These are phyloP conservation scores for Ictidomys tridecemlineatus DNA, from an alignment of 2,113 vertebrate genomes.

Conservation along the genomic window DNA sequence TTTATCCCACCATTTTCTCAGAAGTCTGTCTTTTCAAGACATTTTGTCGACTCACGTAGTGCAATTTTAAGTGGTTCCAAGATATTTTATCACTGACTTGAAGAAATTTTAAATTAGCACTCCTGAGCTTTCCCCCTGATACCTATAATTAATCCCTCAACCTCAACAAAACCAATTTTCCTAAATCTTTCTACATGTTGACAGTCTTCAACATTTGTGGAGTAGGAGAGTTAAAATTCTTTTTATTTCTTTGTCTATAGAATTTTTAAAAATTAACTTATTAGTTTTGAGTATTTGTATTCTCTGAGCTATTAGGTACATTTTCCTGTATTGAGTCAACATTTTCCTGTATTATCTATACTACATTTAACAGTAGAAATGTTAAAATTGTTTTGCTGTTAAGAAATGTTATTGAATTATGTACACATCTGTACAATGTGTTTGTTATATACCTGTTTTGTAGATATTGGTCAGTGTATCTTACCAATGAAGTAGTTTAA, in stretches of 20 bases:
- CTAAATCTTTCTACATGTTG: background rate
- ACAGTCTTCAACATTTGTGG: background rate
- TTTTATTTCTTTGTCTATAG: background rate
- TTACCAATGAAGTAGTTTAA: slow-evolving; percentile 9
- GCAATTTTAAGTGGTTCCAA: slow-evolving; percentile 8
- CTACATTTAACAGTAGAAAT: background rate
- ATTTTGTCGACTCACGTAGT: background rate
- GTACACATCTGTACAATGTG: background rate
- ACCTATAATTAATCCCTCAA: slow-evolving; percentile 14
- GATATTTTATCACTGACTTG: background rate
- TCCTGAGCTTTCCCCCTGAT: background rate
- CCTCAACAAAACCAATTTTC: background rate
- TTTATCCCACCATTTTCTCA: slow-evolving; percentile 3
- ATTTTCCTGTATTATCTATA: background rate
- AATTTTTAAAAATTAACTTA: background rate
- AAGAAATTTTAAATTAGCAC: slow-evolving; percentile 34
- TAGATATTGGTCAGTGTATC: background rate
- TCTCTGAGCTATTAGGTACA: background rate
- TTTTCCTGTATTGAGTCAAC: background rate
- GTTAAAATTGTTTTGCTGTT: background rate
- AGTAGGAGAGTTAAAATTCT: background rate
- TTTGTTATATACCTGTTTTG: background rate
- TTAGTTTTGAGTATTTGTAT: background rate
- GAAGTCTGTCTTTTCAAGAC: background rate
- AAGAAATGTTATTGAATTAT: background rate